Conservation (phyloP, 2,797 vertebrate genomes). For the Trichosurus vulpecula region DNA sequence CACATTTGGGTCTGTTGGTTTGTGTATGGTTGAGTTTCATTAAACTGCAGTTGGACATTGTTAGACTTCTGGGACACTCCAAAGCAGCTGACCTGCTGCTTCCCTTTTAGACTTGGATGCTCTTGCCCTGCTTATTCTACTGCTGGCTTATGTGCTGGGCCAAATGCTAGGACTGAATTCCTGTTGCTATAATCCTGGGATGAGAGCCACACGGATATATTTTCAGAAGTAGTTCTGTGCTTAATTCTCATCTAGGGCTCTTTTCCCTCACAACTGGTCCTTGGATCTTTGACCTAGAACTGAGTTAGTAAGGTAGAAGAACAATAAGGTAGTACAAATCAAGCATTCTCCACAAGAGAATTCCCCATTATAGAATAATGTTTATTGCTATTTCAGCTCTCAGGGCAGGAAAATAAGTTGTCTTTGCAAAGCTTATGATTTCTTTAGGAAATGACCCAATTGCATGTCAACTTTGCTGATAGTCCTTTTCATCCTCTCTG, state of each 20-base stretch:
- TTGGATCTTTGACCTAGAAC: background rate
- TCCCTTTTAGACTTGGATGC: background rate
- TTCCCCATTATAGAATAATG: background rate
- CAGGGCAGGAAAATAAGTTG: background rate
- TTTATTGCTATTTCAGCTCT: background rate
- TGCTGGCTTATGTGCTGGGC: background rate
- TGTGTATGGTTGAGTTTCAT: background rate
- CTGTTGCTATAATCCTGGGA: background rate
- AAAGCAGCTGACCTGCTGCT: background rate
- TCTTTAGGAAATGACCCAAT: background rate
- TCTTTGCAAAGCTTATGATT: constrained; percentile 1
- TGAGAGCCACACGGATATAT: background rate
- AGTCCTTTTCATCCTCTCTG: background rate
- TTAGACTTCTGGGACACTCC: background rate
- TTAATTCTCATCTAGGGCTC: background rate
- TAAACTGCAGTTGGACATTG: background rate
- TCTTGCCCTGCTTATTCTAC: background rate
- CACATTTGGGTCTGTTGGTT: background rate
- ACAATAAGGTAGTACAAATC: background rate
- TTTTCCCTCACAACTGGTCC: background rate
- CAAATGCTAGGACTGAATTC: background rate
- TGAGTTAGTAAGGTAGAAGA: background rate
- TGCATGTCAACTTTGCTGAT: background rate
- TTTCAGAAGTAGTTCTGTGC: background rate
- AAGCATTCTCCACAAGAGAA: background rate